phyloP scores from a whole-genome alignment of 53 echinoderm and acorn worm genomes.

The Pentamera pediparva region DNA sequence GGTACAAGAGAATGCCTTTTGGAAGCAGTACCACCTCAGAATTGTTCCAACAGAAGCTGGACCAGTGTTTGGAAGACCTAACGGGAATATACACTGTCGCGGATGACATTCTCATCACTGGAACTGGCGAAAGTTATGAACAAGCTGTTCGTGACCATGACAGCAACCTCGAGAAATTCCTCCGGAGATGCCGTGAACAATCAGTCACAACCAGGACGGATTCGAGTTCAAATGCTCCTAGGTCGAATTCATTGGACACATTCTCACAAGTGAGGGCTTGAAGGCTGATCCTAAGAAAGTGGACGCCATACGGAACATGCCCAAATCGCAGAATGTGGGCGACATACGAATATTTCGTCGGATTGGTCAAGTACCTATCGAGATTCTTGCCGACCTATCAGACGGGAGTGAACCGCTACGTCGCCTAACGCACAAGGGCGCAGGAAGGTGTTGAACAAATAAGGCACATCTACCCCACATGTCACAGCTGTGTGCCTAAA shows the following conservation, averaged over 20 bases:
- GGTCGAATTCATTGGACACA: slow-evolving; percentile 27
- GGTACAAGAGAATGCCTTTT: slow-evolving; percentile 41
- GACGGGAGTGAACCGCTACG: too few species aligned
- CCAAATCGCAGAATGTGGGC: background rate
- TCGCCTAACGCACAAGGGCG: slow-evolving; percentile 22
- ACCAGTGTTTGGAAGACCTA: slow-evolving; percentile 35
- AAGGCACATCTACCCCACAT: too few species aligned
- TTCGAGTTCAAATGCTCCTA: slow-evolving; percentile 24
- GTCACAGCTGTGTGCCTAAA: too few species aligned
- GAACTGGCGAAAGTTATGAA: slow-evolving; percentile 6
- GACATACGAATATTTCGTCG: slow-evolving; percentile 33
- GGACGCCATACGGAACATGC: slow-evolving; percentile 16
- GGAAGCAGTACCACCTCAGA: slow-evolving; percentile 22
- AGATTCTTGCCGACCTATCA: slow-evolving; percentile 36
- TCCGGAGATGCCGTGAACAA: slow-evolving; percentile 2
- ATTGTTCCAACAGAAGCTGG: slow-evolving; percentile 28
- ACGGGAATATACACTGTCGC: slow-evolving; percentile 34
- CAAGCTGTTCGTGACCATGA: slow-evolving; percentile 44
- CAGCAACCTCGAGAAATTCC: slow-evolving; percentile 2
- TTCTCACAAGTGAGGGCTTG: slow-evolving; percentile 3
- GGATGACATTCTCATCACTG: slow-evolving; percentile 44
- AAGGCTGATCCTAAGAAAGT: slow-evolving; percentile 26
- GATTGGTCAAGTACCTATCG: slow-evolving; percentile 41
- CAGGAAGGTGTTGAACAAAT: too few species aligned
- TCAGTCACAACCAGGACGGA: slow-evolving; percentile 23